phyloP scores from a whole-genome alignment of 2,888 invertebrate genomes.

The Pegoplata infirma region DNA sequence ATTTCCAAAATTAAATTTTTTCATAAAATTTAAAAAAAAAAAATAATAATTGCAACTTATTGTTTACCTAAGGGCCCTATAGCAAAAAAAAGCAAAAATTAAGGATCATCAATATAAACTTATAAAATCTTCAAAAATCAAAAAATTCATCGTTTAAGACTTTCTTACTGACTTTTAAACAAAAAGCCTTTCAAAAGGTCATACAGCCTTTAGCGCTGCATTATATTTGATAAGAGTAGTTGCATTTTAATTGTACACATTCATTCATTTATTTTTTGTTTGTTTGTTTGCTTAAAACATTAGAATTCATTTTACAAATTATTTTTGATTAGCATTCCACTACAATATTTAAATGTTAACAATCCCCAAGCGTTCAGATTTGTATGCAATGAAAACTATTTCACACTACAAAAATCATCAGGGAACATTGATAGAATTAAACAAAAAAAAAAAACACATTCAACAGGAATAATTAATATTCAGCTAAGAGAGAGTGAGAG shows the following conservation, averaged over 20 bases:
- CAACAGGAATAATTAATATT: conserved; percentile 22
- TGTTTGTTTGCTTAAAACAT: neutral
- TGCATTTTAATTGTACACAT: neutral
- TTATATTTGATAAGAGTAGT: neutral
- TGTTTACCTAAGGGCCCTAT: no score
- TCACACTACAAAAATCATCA: neutral
- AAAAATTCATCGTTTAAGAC: no score
- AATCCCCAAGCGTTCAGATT: conserved; percentile 5
- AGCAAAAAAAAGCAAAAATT: no score
- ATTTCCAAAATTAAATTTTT: no score
- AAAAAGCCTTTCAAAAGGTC: no score
- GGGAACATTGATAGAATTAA: neutral
- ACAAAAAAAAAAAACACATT: neutral
- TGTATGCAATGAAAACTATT: neutral
- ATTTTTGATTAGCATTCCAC: neutral
- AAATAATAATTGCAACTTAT: no score
- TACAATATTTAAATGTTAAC: neutral
- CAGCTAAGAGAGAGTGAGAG: conserved; percentile 5
- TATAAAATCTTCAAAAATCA: no score
- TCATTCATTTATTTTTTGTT: neutral
- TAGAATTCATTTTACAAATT: neutral
- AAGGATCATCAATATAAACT: no score
- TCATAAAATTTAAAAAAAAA: no score
- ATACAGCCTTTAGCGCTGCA: no score
- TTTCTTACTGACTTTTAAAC: no score